phyloP scores from a whole-genome alignment of 2,888 invertebrate species.

The Calliopum simillimum region DNA sequence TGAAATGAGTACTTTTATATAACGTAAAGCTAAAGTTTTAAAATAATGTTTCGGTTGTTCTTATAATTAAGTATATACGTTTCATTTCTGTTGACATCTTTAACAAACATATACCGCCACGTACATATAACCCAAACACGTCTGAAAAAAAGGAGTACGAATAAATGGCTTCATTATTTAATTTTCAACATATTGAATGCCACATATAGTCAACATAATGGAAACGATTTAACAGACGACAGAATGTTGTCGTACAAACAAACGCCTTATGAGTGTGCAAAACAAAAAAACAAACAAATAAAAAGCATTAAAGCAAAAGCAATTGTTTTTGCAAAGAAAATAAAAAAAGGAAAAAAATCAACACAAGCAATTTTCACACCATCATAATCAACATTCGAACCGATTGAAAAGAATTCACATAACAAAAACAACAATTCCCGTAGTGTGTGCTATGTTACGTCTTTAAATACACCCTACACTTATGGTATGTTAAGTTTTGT shows the following conservation, averaged over 20 bases:
- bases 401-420: constrained; percentile 19
- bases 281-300: constrained; percentile 3
- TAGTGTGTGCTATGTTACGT: too few relatives aligned
- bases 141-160: neutral
- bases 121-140: too few relatives aligned
- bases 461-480: too few relatives aligned
- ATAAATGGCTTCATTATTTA: constrained; percentile 23
- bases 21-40: too few relatives aligned
- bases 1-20: too few relatives aligned
- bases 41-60: too few relatives aligned
- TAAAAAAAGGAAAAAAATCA: constrained; percentile 21
- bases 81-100: too few relatives aligned
- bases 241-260: neutral
- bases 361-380: constrained; percentile 52
- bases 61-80: too few relatives aligned
- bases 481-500: too few relatives aligned
- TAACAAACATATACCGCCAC: too few relatives aligned
- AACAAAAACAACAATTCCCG: too few relatives aligned
- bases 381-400: constrained; percentile 36
- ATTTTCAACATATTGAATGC: constrained; percentile 22
- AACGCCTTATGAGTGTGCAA: neutral
- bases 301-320: neutral
- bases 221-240: constrained; percentile 17
- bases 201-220: constrained; percentile 10
- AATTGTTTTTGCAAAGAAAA: constrained; percentile 12